A percentile compares a stretch with the other conserved stretches of the same genome.
These are phyloP conservation scores for Pentalonia nigronervosa DNA, from an alignment of 1,140 invertebrate genomes.

Conservation along the genomic window DNA sequence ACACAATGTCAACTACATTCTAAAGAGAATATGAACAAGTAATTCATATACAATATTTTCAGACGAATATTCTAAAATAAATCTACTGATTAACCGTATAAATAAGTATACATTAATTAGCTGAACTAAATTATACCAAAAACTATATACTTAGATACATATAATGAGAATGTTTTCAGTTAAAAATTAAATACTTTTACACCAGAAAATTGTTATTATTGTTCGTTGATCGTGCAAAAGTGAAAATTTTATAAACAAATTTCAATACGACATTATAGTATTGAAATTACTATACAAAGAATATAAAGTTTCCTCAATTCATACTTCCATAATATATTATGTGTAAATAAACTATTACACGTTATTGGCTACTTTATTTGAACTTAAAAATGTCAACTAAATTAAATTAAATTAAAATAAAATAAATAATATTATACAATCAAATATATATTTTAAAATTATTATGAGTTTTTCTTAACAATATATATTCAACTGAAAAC, in stretches of 20 bases:
- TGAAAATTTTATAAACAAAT: not conserved
- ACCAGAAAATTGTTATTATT: not conserved
- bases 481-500: not conserved
- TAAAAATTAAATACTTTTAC: not conserved
- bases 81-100: not conserved
- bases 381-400: not conserved
- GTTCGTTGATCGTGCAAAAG: not conserved
- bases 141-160: not conserved
- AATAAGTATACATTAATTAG: not conserved
- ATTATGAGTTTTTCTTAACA: not conserved
- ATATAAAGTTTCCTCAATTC: not conserved
- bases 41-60: not conserved
- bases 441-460: not conserved
- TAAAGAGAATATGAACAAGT: constrained; percentile 1
- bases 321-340: no score
- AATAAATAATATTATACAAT: not conserved
- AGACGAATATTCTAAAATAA: not conserved
- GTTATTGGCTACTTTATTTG: no score
- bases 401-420: not conserved
- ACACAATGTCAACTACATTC: not conserved
- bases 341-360: no score
- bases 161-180: not conserved
- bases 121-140: not conserved
- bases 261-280: not conserved
- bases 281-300: no score